Evolutionary conservation across 2,888 invertebrate genomes (phyloP).

Genomic region (Patella ulyssiponensis): DNA sequence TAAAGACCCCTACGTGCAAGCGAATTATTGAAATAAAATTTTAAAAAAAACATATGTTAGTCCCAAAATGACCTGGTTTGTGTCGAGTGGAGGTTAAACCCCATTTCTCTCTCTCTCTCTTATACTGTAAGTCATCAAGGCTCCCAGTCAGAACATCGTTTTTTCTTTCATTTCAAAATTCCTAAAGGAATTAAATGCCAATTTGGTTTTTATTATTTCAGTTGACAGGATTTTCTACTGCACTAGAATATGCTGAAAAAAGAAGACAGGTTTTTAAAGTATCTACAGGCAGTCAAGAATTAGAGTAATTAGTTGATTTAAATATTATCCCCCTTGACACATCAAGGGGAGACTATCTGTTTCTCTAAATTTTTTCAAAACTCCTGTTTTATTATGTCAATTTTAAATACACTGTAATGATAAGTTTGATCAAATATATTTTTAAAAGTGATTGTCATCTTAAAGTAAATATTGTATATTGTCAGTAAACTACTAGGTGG

Average conservation of each 20-base stretch:
- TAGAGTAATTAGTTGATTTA: slow-evolving; percentile 77
- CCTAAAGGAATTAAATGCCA: no score
- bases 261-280: slow-evolving; percentile 83
- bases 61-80: no score
- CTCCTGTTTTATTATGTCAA: background rate
- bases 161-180: no score
- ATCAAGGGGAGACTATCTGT: background rate
- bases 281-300: slow-evolving; percentile 75
- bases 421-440: slow-evolving; percentile 14
- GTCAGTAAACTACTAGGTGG: slow-evolving; percentile 82
- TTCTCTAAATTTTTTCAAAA: slow-evolving; percentile 8
- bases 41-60: no score
- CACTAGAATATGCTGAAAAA: slow-evolving; percentile 81
- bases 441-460: background rate
- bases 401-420: slow-evolving; percentile 9
- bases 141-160: no score
- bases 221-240: slow-evolving; percentile 81
- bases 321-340: slow-evolving; percentile 5
- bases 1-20: no score
- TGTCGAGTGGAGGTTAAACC: no score
- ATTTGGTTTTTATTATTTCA: slow-evolving; percentile 35
- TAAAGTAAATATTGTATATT: background rate
- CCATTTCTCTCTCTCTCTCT: no score
- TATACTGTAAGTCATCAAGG: no score
- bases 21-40: no score